Evolutionary conservation across 35 echinoderm and acorn worm genomes (phyloP), one percentile per base, ranked within the genome.

Genomic region (Acanthaster planci): DNA sequence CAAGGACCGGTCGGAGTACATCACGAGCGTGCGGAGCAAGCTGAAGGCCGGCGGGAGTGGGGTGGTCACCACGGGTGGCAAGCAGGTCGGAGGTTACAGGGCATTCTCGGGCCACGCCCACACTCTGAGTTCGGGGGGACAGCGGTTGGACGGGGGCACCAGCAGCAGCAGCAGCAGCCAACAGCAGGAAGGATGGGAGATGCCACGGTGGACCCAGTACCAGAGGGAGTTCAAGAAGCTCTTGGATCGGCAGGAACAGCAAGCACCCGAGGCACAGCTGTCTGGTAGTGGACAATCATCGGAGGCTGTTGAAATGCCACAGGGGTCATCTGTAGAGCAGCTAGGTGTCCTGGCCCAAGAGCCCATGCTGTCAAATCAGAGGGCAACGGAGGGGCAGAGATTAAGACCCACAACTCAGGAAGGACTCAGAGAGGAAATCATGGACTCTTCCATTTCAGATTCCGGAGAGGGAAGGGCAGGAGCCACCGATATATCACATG

Each of bases 381-480:
- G 42, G 4, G 42, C 12, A 12, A 47, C 42, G 12, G 42, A 12
- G 42, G 42, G 12, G 4, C 42, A 47, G 42, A 47, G 4, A 6
- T 47, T 4, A 6, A 47, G 12, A 47, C 42, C 42, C 4, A 47
- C 42, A 47, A 47, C 4, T 47, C 42, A 47, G 42, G 42, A 47
- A 80, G 37, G 32, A 47, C 3, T 10, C 18, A 52, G 22, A 82
- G 29, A 36, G 5, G 55, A 82, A 55, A 57, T 17, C 18, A 37
- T 39, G 82, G 82, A 64, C 38, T 60, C 38, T 84, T 60, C 82
- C 82, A 84, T 67, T 67, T 14, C 19, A 2, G 82, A 34, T 55
- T 44, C 21, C 16, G 47, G 37, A 34, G 51, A 26, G 39, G n/a
- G 55, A 44, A 82, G 80, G 39, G 80, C 39, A 32, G 80, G 14